Percentiles rank a stretch among this genome's conserved stretches.
phyloP scores from a whole-genome alignment of 2,113 vertebrate species.

The Amblyopsis rosae region DNA sequence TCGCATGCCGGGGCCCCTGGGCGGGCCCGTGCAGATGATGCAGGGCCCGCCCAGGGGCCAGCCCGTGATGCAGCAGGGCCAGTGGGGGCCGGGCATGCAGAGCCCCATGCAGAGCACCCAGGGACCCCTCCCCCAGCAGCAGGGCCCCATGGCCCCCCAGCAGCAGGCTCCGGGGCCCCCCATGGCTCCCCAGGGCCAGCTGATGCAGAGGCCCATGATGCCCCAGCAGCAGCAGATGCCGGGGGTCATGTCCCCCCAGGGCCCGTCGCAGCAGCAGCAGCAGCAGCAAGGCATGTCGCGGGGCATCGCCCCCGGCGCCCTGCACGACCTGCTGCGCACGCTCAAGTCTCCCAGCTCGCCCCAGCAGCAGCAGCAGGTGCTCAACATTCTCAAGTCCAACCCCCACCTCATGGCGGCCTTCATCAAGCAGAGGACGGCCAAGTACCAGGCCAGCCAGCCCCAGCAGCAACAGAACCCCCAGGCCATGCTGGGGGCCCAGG shows the following conservation, averaged over 20 bases:
- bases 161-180: constrained; percentile 67
- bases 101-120: constrained; percentile 62
- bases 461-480: constrained; percentile 68
- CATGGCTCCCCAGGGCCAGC: constrained; percentile 61
- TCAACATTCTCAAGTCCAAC: constrained; percentile 97
- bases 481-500: constrained; percentile 80
- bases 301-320: constrained; percentile 87
- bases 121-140: constrained; percentile 57
- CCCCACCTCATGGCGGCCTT: constrained; percentile 99
- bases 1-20: constrained; percentile 84
- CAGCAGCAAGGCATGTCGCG: constrained; percentile 79
- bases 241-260: constrained; percentile 64
- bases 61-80: constrained; percentile 85
- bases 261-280: constrained; percentile 77
- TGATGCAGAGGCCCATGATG: constrained; percentile 88
- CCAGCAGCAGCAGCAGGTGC: constrained; percentile 96
- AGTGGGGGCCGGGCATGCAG: constrained; percentile 81
- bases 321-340: constrained; percentile 93
- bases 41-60: constrained; percentile 83
- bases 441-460: constrained; percentile 94
- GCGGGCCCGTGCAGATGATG: constrained; percentile 85
- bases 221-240: constrained; percentile 71
- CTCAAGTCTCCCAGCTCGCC: constrained; percentile 96
- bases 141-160: constrained; percentile 65
- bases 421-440: constrained; percentile 97